A percentile compares a stretch with the other conserved stretches of the same genome.
phyloP scores from a whole-genome alignment of 2,113 vertebrate species.

The Grus americana region DNA sequence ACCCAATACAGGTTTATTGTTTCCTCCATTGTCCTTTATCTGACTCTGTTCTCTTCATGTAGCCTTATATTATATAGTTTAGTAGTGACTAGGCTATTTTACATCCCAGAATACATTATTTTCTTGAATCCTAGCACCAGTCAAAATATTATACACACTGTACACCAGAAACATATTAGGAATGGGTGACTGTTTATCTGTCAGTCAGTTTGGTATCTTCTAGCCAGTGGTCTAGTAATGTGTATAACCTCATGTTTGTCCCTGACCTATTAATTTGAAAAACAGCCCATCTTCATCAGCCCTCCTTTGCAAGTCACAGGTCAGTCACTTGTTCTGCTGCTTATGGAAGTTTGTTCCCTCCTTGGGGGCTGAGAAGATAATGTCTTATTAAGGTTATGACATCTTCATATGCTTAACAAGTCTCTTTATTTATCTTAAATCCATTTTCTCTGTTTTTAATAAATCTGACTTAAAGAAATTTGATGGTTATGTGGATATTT shows the following conservation, averaged over 20 bases:
- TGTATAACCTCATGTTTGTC: background rate
- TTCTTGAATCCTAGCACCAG: background rate
- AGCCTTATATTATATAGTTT: background rate
- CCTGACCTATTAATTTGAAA: background rate
- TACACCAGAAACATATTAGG: background rate
- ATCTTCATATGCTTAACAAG: background rate
- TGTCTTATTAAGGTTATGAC: background rate
- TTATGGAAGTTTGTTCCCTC: background rate
- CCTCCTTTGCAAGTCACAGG: background rate
- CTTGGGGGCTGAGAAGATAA: background rate
- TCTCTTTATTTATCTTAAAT: background rate
- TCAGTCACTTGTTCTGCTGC: background rate
- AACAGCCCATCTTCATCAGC: background rate
- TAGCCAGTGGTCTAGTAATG: background rate
- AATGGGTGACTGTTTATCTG: background rate
- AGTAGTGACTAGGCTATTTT: background rate
- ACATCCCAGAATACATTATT: background rate
- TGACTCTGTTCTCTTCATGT: background rate
- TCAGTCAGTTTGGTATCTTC: background rate
- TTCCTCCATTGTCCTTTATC: background rate
- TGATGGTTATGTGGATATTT: background rate
- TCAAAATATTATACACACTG: background rate
- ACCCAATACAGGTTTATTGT: background rate
- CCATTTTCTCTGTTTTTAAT: background rate
- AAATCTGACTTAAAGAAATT: background rate